Base-by-base conservation (phyloP, 1,140 invertebrate genomes). In the Eupristina koningsbergeri region DNA sequence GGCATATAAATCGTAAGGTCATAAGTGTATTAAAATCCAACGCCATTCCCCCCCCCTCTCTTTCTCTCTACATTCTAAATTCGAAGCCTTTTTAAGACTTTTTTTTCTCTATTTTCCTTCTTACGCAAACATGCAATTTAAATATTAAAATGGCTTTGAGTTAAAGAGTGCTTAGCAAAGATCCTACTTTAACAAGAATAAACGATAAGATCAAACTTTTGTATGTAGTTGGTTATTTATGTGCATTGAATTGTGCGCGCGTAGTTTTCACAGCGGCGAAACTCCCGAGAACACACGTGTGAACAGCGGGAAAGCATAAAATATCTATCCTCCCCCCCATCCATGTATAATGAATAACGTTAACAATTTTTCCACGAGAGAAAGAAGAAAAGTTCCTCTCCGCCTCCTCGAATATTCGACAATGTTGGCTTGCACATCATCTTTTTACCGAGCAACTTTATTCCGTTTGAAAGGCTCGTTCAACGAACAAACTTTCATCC, bases 191-290 rank as follows among this genome's bases (percentile, higher is more conserved):
- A 58, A 58, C 19, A 58, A 26, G 53, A 67, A 67, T 67, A 22
- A 67, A 67, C 17, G 64, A 67, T 67, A 67, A 67, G 31, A 36
- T 67, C 31, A 17, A 39, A 67, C 31, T 67, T 67, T 67, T 39
- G 64, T 67, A n/a, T n/a, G 8, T 22, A 36, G 29, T 67, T 8
- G 31, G 64, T 67, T 19, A 36, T 67, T 67, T 67, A 67, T 36
- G 64, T 19, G 34, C 29, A 19, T 22, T 31, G 15, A 19, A 36
- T 36, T 17, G 29, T 31, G 13, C 19, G 3, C 34, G 17, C 29
- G 22, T 17, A 50, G 2, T 64, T 31, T 31, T 5, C n/a, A n/a
- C n/a, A n/a, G 29, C 64, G 64, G 31, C 5, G 29, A 34, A 2
- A 36, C 29, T 29, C 64, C 5, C 19, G 0, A 9, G 17, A 71